phyloP scores from a whole-genome alignment of 2,888 invertebrate species.

The Drosophila peninsularis region DNA sequence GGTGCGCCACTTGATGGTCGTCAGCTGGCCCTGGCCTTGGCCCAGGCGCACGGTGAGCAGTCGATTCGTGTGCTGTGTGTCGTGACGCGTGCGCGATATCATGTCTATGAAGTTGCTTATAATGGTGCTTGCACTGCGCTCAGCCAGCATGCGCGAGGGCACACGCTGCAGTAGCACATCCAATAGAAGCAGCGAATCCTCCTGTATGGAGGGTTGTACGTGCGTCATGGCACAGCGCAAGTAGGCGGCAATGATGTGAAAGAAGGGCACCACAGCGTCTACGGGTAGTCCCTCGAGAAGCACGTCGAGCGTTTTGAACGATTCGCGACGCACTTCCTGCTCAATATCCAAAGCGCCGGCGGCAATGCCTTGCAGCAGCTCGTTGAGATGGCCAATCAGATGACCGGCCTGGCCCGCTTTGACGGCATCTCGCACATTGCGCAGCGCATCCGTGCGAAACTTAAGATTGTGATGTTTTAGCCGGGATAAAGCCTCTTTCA shows the following conservation, averaged over 20 bases:
- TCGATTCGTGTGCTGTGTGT: constrained; percentile 88
- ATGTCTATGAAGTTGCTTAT: constrained; percentile 93
- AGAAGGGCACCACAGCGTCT: constrained; percentile 87
- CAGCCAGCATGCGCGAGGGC: constrained; percentile 87
- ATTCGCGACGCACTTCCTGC: constrained; percentile 85
- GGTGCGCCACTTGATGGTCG: constrained; percentile 91
- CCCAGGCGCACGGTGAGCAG: constrained; percentile 88
- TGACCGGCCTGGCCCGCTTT: constrained; percentile 85
- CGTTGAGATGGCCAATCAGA: constrained; percentile 85
- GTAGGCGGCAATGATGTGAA: constrained; percentile 91
- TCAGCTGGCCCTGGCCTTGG: constrained; percentile 87
- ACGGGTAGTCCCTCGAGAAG: constrained; percentile 68
- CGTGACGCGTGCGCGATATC: constrained; percentile 90
- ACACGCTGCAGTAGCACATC: constrained; percentile 90
- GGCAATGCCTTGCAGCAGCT: constrained; percentile 89
- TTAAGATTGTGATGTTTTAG: constrained; percentile 85
- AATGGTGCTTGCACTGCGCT: constrained; percentile 88
- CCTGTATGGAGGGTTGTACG: constrained; percentile 91
- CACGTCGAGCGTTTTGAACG: constrained; percentile 85
- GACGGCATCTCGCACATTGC: constrained; percentile 83
- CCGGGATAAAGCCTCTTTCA: constrained; percentile 84
- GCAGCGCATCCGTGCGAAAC: constrained; percentile 81
- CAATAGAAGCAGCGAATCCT: constrained; percentile 92
- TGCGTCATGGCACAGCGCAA: constrained; percentile 96
- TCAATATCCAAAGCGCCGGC: constrained; percentile 91